phyloP scores from a whole-genome alignment of 2,113 vertebrate species.

The Drymodes brunneopygia region DNA sequence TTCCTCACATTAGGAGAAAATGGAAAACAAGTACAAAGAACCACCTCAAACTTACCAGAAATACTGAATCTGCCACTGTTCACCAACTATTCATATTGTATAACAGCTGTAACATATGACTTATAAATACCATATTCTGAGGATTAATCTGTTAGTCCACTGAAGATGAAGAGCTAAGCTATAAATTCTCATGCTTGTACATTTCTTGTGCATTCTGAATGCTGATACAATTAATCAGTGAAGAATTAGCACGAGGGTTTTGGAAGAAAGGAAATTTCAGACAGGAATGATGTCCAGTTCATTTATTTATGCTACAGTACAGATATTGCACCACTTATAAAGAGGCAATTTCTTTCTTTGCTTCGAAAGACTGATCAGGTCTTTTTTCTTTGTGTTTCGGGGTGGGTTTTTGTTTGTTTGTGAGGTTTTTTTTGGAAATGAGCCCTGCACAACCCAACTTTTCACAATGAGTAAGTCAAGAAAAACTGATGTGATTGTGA shows the following conservation, averaged over 20 bases:
- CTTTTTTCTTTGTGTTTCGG: not conserved
- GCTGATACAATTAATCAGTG: not conserved
- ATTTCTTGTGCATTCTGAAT: not conserved
- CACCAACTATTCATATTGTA: not conserved
- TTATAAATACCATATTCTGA: not conserved
- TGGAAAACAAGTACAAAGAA: not conserved
- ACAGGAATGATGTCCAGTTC: not conserved
- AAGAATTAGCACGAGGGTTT: not conserved
- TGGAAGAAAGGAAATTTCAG: not conserved
- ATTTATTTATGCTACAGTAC: not conserved
- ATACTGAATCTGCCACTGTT: not conserved
- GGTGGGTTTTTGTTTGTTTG: not conserved
- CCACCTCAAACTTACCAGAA: not conserved
- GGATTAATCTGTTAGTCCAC: not conserved
- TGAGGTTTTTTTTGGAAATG: not conserved
- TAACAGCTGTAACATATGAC: not conserved
- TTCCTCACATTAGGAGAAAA: not conserved
- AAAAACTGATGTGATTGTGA: not conserved
- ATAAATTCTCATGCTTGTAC: not conserved
- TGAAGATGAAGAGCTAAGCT: not conserved
- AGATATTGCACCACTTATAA: not conserved
- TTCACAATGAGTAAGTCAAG: not conserved
- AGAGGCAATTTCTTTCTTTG: not conserved
- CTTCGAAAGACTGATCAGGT: not conserved
- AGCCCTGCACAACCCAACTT: not conserved